phyloP scores from a whole-genome alignment of 1,140 invertebrate species.

The Procambarus clarkii region DNA sequence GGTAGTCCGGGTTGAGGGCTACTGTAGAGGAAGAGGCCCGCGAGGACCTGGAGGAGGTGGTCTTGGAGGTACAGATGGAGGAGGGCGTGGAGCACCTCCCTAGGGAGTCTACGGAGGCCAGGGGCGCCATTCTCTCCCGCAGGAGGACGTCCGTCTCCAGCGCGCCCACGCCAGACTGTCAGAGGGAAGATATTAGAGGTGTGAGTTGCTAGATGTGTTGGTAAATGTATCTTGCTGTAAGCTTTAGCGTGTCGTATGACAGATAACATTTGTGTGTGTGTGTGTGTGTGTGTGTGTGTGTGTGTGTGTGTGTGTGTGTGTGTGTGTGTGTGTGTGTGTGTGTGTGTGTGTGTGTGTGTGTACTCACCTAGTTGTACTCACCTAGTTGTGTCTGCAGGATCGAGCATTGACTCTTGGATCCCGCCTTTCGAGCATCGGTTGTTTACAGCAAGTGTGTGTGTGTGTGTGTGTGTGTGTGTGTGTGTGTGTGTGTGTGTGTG shows the following conservation, averaged over 20 bases:
- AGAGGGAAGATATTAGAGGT: neutral
- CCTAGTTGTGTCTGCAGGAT: no score
- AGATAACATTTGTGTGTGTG: neutral
- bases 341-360: neutral
- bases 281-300: neutral
- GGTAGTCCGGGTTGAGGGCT: slow-evolving; percentile 37
- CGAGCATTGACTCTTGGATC: no score
- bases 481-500: neutral
- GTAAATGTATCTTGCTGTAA: no score
- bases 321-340: no score
- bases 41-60: slow-evolving; percentile 18
- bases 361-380: no score
- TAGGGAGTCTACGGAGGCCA: slow-evolving; percentile 29
- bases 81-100: slow-evolving; percentile 46
- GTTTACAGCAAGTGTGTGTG: no score
- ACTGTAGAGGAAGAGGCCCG: slow-evolving; percentile 30
- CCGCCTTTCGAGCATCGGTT: no score
- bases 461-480: neutral
- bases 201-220: neutral
- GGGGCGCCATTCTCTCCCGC: slow-evolving; percentile 18
- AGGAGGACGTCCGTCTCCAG: slow-evolving; percentile 23
- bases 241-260: neutral
- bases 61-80: slow-evolving; percentile 34
- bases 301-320: neutral
- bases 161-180: neutral